phyloP scores from a whole-genome alignment of 2,888 invertebrate species.

The Drosophila greeni region DNA sequence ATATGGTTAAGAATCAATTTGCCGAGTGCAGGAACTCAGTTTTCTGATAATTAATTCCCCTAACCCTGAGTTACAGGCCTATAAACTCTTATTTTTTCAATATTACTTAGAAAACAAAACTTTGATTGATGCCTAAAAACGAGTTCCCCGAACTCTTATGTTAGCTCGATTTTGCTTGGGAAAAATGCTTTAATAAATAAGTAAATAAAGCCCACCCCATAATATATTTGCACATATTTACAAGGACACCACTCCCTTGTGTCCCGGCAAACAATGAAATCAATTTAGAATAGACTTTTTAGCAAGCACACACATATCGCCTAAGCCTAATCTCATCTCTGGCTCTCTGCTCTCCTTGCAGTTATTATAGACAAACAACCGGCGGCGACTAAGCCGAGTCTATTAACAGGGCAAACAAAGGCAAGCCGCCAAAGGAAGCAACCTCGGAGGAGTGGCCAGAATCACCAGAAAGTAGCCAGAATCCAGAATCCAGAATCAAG shows the following conservation, averaged over 20 bases:
- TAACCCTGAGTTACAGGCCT: not conserved
- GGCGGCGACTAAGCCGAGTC: conserved; percentile 51
- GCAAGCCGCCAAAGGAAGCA: conserved; percentile 16
- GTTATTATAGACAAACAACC: conserved; percentile 54
- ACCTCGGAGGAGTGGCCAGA: conserved; percentile 6
- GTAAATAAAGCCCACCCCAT: conserved; percentile 12
- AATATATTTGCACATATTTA: conserved; percentile 30
- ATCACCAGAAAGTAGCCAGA: not conserved
- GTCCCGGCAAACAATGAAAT: conserved; percentile 40
- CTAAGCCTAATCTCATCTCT: conserved; percentile 41
- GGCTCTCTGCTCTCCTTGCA: conserved; percentile 55
- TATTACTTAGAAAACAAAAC: not conserved
- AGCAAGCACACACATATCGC: conserved; percentile 45
- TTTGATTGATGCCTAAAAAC: conserved; percentile 19
- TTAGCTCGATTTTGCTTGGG: not conserved
- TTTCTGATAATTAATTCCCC: not conserved
- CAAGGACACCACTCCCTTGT: conserved; percentile 7
- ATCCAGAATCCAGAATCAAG: not conserved
- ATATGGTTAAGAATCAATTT: not conserved
- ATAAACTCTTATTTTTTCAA: too few species aligned
- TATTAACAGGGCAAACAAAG: conserved; percentile 64
- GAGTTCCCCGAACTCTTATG: not conserved
- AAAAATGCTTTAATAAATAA: conserved; percentile 10
- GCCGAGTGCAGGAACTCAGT: not conserved
- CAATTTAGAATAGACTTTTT: conserved; percentile 51